phyloP scores from a whole-genome alignment of 2,888 invertebrate genomes.

The Drosophila atroscutellata region DNA sequence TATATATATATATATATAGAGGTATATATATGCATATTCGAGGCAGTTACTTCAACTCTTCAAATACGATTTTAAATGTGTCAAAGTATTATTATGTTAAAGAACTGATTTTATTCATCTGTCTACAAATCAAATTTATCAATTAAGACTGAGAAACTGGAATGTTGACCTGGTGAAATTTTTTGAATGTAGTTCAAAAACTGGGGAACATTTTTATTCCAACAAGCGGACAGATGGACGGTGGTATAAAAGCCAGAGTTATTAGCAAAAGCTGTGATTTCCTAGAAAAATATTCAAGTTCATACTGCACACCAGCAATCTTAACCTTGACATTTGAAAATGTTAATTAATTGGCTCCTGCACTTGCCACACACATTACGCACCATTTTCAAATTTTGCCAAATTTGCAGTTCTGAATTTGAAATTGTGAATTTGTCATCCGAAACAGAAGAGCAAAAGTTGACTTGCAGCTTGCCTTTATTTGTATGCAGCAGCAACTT shows the following conservation, averaged over 20 bases:
- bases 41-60: background rate
- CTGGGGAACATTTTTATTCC: too few species aligned
- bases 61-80: background rate
- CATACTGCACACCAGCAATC: too few species aligned
- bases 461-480: background rate
- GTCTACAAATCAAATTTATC: too few species aligned
- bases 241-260: background rate
- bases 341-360: background rate
- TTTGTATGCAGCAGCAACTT: conserved; percentile 8
- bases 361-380: background rate
- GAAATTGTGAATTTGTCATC: conserved; percentile 2
- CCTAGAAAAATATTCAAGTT: background rate
- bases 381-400: background rate
- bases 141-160: background rate
- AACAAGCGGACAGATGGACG: too few species aligned
- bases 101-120: background rate
- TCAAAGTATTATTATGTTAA: background rate
- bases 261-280: background rate
- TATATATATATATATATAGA: background rate
- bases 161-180: background rate
- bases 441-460: background rate
- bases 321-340: background rate
- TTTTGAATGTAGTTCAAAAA: background rate
- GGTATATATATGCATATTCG: background rate
- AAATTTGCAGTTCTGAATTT: background rate